Base-by-base conservation (phyloP, 1,140 invertebrate species). In the Eriocheir sinensis region DNA sequence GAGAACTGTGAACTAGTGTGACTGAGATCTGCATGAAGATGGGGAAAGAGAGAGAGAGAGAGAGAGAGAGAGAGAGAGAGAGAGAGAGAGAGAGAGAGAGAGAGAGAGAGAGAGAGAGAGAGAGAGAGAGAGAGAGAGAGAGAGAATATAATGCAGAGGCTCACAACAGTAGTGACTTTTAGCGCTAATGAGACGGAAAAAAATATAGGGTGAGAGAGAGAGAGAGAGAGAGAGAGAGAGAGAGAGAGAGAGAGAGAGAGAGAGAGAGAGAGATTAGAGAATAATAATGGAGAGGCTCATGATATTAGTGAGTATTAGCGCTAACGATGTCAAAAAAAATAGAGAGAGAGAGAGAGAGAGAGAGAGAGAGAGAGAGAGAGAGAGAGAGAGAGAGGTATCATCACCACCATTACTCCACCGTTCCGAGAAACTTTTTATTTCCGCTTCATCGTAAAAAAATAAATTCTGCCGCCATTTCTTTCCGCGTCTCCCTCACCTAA, bases 41-140 rank as follows among this genome's bases (percentile, higher is more conserved):
- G 36, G 21, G 34, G 83, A 3, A 34, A 86, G 34, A 34, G 83
- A 34, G 21, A n/a, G 21, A 34, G 34, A 34, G 83, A n/a, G 27
- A 34, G 17, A 0, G 27, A 34, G 21, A 3, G 32, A 27, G 8
- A 34, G 12, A 27, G n/a, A 3, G 32, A 21, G 2, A 4, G 3
- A 4, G n/a, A 36, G 3, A 32, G 30, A 6, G 85, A 3, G n/a
- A n/a, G n/a, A 32, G 85, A 30, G 85, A 4, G n/a, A 88, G 32
- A 9, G 36, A 88, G 0, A 9, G 30, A 86, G 83, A 86, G 83
- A 86, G 83, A 86, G 83, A 86, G 83, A 86, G 83, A 86, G 83
- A 86, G 83, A 86, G 32, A 88, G n/a, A 34, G 85, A 88, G 85
- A 88, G 85, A 88, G 85, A 88, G 85, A 88, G 85, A 88, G 85